phyloP scores from a whole-genome alignment of 2,888 invertebrate genomes.

The Vandiemenella viatica region DNA sequence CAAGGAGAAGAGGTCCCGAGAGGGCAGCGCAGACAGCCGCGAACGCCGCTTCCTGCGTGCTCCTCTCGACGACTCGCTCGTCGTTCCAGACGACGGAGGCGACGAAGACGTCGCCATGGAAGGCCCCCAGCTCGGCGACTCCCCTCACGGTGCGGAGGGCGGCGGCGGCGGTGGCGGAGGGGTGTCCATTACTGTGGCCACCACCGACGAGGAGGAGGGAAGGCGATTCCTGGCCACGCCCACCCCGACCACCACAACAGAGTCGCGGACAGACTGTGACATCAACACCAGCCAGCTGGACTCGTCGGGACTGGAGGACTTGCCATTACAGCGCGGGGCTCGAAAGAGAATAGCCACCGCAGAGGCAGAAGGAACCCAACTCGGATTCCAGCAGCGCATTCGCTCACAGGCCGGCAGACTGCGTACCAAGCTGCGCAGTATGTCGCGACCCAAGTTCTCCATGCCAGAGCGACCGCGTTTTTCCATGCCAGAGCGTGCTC shows the following conservation, averaged over 20 bases:
- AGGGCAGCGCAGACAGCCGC: slow-evolving; percentile 15
- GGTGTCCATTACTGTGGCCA: no score
- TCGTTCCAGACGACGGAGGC: slow-evolving; percentile 26
- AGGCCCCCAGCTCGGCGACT: slow-evolving; percentile 31
- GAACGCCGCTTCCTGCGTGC: slow-evolving; percentile 19
- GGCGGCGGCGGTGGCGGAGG: no score
- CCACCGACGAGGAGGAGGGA: no score
- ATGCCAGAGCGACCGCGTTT: slow-evolving; percentile 32
- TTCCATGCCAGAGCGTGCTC: slow-evolving; percentile 38
- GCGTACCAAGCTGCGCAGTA: slow-evolving; percentile 46
- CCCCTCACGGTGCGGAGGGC: no score
- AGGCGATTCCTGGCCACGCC: slow-evolving; percentile 26
- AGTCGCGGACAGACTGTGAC: slow-evolving; percentile 46
- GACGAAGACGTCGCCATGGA: slow-evolving; percentile 30
- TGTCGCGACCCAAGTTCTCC: slow-evolving; percentile 40
- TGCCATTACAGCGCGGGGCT: slow-evolving; percentile 36
- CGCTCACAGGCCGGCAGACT: slow-evolving; percentile 57
- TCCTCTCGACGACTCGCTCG: slow-evolving; percentile 26
- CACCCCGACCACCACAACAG: slow-evolving; percentile 37
- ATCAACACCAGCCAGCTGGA: slow-evolving; percentile 38
- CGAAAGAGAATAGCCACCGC: slow-evolving; percentile 33
- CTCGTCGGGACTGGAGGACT: slow-evolving; percentile 42
- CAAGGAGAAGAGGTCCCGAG: slow-evolving; percentile 22
- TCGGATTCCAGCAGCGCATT: slow-evolving; percentile 43
- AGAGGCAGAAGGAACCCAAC: slow-evolving; percentile 24